Base-by-base conservation (phyloP, 2,888 invertebrate genomes). In the Pogonocherus hispidulus region DNA sequence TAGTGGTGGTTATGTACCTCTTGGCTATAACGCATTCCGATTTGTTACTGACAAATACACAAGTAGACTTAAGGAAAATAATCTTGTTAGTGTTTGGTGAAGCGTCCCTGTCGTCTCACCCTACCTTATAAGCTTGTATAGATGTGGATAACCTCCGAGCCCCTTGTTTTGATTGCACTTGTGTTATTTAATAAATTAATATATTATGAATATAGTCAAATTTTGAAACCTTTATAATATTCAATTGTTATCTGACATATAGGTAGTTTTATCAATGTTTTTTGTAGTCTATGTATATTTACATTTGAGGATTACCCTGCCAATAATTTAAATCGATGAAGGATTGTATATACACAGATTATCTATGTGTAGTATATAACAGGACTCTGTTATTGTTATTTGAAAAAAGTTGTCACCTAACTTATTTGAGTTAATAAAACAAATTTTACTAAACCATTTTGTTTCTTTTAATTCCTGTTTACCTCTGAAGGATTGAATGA, bases 341-440 rank as follows among this genome's bases (percentile, higher is more conserved):
- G 67, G 66, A 79, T 79, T 84, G 84, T 85, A 84, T 82, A 86
- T 84, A 85, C 84, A 85, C 84, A 82, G 80, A 83, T 79, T 80
- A 82, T 84, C 82, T 84, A 84, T 84, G 84, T 86, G 85, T 86
- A 85, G 85, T 80, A 79, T 81, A 80, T 80, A 80, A 81, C 82
- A 81, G 80, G 80, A 83, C 80, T 82, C 82, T 85, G 84, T 86
- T 85, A 84, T 84, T 85, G 85, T 85, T 85, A 85, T 84, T 83
- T 82, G 80, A 83, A 80, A 62, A 83, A 81, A 84, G 83, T 85
- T 85, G 85, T 85, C 85, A 85, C 83, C 83, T 85, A 85, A 85
- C 85, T 85, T 85, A 85, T 85, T 85, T 86, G 83, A 85, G 85
- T 86, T 85, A 84, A 84, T 84, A 84, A 85, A 86, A 82, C 78